Evolutionary conservation across 2,888 invertebrate genomes (phyloP).

Genomic region (Hecatera dysodea): DNA sequence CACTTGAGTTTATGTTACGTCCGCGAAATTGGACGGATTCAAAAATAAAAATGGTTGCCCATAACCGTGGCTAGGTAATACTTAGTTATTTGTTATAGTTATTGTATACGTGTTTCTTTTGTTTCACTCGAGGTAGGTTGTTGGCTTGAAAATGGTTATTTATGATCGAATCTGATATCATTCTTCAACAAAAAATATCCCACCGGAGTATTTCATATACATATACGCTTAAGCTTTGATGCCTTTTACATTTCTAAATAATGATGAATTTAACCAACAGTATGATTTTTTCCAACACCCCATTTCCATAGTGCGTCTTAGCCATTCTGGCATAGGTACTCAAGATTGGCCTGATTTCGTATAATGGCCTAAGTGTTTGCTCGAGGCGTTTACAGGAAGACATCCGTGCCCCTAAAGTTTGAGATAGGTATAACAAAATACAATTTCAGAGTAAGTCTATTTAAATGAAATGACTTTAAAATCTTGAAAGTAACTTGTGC

Average conservation of each 20-base stretch:
- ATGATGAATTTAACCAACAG: no score
- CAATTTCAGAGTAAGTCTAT: neutral
- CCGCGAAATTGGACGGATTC: slow-evolving; percentile 76
- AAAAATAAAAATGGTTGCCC: slow-evolving; percentile 74
- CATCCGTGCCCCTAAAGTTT: neutral
- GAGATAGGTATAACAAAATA: slow-evolving; percentile 2
- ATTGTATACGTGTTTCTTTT: slow-evolving; percentile 15
- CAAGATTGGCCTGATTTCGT: no score
- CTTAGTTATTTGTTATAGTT: slow-evolving; percentile 33
- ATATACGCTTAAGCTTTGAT: no score
- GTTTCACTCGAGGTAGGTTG: slow-evolving; percentile 4
- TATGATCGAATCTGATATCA: neutral
- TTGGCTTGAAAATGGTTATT: neutral
- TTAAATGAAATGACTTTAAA: slow-evolving; percentile 14
- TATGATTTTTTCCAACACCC: no score
- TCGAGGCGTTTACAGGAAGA: neutral
- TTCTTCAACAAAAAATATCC: neutral
- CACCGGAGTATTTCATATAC: no score
- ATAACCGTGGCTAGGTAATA: slow-evolving; percentile 65
- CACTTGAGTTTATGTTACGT: slow-evolving; percentile 75
- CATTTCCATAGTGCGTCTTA: neutral
- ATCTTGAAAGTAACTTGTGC: slow-evolving; percentile 34
- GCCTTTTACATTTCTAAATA: no score
- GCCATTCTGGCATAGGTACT: no score
- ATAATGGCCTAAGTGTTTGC: neutral